These are phyloP conservation scores for Knipowitschia caucasica DNA, from an alignment of 2,797 vertebrate genomes.

Conservation along the genomic window DNA sequence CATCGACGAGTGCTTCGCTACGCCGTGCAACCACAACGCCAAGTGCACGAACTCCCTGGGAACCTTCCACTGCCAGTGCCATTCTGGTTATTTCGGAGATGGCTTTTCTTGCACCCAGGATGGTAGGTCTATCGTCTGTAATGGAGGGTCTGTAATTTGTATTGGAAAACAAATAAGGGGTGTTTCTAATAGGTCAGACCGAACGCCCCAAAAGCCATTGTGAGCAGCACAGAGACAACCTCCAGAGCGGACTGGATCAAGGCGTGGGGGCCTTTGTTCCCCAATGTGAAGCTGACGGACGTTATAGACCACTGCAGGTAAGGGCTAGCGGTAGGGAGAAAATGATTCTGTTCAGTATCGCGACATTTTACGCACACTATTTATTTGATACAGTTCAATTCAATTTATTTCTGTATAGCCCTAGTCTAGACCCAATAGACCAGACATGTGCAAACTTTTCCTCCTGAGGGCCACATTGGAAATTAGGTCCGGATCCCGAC, in stretches of 20 bases:
- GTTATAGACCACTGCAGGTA: conserved; percentile 73
- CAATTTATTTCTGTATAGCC: too few species aligned
- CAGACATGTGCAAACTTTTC: too few species aligned
- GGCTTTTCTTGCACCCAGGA: conserved; percentile 80
- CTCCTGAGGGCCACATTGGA: too few species aligned
- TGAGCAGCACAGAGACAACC: conserved; percentile 71
- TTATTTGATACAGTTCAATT: too few species aligned
- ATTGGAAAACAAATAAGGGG: background rate
- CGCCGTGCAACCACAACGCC: conserved; percentile 78
- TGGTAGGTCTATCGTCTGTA: conserved; percentile 72
- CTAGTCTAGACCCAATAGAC: too few species aligned
- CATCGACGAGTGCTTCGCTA: conserved; percentile 83
- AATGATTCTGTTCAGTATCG: too few species aligned
- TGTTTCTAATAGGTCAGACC: conserved; percentile 25
- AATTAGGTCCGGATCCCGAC: too few species aligned
- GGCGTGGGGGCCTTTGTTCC: conserved; percentile 63
- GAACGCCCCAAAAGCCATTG: conserved; percentile 62
- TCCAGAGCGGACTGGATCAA: conserved; percentile 36
- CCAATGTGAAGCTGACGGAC: conserved; percentile 75
- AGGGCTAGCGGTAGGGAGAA: too few species aligned
- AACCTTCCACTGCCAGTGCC: conserved; percentile 86
- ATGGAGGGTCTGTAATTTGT: too few species aligned
- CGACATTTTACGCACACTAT: too few species aligned
- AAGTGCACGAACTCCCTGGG: conserved; percentile 79
- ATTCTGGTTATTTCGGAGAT: conserved; percentile 75